phyloP scores from a whole-genome alignment of 2,888 invertebrate genomes.

The Eupithecia abbreviata region DNA sequence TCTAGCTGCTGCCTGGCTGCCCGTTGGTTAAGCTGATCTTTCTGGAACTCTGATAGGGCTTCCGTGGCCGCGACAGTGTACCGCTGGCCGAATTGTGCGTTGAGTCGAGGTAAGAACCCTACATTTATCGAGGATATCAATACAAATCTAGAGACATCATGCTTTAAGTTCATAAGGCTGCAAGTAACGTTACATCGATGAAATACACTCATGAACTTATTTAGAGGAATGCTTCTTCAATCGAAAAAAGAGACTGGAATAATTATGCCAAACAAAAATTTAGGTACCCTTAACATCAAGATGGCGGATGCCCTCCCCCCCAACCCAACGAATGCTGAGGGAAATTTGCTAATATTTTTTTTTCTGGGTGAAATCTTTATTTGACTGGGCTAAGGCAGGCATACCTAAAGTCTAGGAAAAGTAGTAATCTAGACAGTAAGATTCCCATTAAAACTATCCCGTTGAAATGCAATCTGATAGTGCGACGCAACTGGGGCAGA shows the following conservation, averaged over 20 bases:
- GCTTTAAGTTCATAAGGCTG: too few species aligned
- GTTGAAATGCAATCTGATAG: constrained; percentile 53
- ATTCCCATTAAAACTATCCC: constrained; percentile 15
- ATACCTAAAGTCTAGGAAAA: not conserved
- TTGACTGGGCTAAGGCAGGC: too few species aligned
- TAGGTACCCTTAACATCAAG: too few species aligned
- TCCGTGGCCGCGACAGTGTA: constrained; percentile 89
- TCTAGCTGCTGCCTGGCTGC: constrained; percentile 84
- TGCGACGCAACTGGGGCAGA: constrained; percentile 57
- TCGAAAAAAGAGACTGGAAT: too few species aligned
- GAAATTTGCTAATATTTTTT: too few species aligned
- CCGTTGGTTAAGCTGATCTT: constrained; percentile 83
- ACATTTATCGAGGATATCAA: constrained; percentile 6
- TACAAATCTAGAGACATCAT: not conserved
- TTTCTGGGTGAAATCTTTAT: too few species aligned
- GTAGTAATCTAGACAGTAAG: not conserved
- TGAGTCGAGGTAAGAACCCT: constrained; percentile 88
- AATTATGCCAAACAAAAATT: too few species aligned
- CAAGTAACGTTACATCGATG: too few species aligned
- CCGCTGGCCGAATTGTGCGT: constrained; percentile 87
- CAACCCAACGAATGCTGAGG: too few species aligned
- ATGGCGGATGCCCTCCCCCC: too few species aligned
- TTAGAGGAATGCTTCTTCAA: too few species aligned
- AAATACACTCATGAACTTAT: too few species aligned
- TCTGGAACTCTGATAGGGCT: constrained; percentile 88